Conservation (phyloP, 2,888 invertebrate species). For the Zygogramma bicolorata region DNA sequence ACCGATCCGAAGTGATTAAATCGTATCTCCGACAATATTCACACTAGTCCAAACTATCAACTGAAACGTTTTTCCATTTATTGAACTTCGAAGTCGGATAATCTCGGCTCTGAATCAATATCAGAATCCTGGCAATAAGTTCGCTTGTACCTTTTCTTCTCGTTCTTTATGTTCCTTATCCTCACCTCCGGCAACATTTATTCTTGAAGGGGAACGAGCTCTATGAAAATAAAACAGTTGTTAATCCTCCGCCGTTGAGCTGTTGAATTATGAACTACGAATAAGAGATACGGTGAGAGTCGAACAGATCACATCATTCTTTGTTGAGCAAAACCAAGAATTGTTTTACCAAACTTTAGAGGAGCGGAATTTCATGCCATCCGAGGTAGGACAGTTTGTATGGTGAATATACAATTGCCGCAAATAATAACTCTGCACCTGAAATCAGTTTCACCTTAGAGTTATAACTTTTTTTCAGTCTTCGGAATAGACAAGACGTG, state of each 20-base stretch:
- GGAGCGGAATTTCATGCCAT: background rate
- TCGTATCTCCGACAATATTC: background rate
- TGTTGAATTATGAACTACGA: constrained; percentile 7
- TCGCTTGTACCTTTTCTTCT: background rate
- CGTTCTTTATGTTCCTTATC: constrained; percentile 1
- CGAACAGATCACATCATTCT: background rate
- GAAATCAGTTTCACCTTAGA: background rate
- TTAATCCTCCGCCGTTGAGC: constrained; percentile 14
- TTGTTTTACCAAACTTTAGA: background rate
- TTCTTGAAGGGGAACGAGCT: background rate
- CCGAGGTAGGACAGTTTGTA: background rate
- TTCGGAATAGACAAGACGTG: background rate
- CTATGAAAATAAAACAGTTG: constrained; percentile 18
- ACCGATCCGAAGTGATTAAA: background rate
- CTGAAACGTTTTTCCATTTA: background rate
- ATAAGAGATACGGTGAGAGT: background rate
- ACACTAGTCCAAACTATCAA: background rate
- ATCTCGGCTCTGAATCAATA: background rate
- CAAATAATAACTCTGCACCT: background rate
- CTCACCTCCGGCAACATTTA: constrained; percentile 2
- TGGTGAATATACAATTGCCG: background rate
- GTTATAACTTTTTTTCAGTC: background rate
- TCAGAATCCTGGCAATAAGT: background rate
- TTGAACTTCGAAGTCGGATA: background rate
- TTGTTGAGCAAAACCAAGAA: background rate